Conservation (phyloP, 2,888 invertebrate species). For the Aproaerema taeniolella region DNA sequence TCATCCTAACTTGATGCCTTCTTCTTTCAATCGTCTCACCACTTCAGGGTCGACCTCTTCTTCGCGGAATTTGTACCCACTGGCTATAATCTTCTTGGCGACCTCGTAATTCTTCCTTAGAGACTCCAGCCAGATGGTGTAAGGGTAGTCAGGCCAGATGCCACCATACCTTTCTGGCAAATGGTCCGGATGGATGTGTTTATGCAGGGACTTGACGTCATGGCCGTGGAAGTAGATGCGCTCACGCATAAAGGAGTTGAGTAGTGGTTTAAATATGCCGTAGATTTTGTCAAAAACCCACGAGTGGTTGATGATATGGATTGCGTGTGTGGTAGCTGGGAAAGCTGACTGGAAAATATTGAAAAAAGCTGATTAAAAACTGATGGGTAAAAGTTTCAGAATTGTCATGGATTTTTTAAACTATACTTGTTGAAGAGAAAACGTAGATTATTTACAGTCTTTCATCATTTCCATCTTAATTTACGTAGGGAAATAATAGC, state of each 20-base stretch:
- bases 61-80: conserved; percentile 79
- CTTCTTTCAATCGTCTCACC: conserved; percentile 48
- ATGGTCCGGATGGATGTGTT: conserved; percentile 82
- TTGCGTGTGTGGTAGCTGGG: conserved; percentile 83
- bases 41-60: conserved; percentile 55
- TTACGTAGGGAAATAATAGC: no score
- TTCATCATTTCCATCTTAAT: no score
- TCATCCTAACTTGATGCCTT: conserved; percentile 35
- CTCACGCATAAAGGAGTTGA: conserved; percentile 82
- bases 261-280: conserved; percentile 86
- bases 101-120: conserved; percentile 76
- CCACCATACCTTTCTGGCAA: conserved; percentile 85
- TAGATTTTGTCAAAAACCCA: conserved; percentile 89
- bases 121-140: conserved; percentile 84
- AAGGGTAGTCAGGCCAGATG: conserved; percentile 82
- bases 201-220: conserved; percentile 84
- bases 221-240: conserved; percentile 84
- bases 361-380: background rate
- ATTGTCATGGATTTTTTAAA: no score
- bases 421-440: no score
- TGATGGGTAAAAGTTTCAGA: no score
- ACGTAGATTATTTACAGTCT: no score
- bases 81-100: conserved; percentile 78
- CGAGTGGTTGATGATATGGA: conserved; percentile 88
- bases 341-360: conserved; percentile 80